A percentile compares a stretch with the other conserved stretches of the same genome.
Conservation (phyloP, 2,888 invertebrate genomes). For the Phasia obesa region DNA sequence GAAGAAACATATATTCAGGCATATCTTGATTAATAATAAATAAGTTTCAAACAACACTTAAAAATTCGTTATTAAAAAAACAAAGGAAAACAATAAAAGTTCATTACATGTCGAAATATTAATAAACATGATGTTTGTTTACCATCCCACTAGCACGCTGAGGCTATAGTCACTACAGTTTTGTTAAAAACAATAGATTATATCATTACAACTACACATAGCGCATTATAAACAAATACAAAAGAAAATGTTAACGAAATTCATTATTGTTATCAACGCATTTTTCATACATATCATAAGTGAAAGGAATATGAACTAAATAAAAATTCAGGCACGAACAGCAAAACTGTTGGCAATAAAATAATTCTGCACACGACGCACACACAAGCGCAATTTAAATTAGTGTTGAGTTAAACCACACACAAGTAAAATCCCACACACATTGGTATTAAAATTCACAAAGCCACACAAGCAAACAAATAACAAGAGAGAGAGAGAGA, state of each 20-base stretch:
- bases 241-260: slow-evolving; percentile 60
- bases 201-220: slow-evolving; percentile 12
- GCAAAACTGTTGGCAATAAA: slow-evolving; percentile 7
- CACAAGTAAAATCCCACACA: slow-evolving; percentile 22
- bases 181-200: slow-evolving; percentile 40
- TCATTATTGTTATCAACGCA: slow-evolving; percentile 67
- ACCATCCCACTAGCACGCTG: not conserved
- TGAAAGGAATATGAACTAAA: slow-evolving; percentile 8
- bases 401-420: slow-evolving; percentile 15
- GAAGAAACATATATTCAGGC: no score
- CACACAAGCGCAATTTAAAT: slow-evolving; percentile 12
- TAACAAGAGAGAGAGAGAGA: no score
- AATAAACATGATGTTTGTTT: slow-evolving; percentile 38
- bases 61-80: not conserved
- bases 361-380: slow-evolving; percentile 1
- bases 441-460: no score
- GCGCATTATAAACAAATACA: not conserved
- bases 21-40: slow-evolving; percentile 5
- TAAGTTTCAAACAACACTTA: not conserved
- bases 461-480: no score
- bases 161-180: not conserved
- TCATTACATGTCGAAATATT: slow-evolving; percentile 47
- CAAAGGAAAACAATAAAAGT: slow-evolving; percentile 1
- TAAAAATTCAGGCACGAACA: slow-evolving; percentile 10
- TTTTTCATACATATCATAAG: slow-evolving; percentile 62